Evolutionary conservation across 2,113 vertebrate genomes (phyloP), one percentile per base, ranked within the genome.

Genomic region (Puffinus mauretanicus): DNA sequence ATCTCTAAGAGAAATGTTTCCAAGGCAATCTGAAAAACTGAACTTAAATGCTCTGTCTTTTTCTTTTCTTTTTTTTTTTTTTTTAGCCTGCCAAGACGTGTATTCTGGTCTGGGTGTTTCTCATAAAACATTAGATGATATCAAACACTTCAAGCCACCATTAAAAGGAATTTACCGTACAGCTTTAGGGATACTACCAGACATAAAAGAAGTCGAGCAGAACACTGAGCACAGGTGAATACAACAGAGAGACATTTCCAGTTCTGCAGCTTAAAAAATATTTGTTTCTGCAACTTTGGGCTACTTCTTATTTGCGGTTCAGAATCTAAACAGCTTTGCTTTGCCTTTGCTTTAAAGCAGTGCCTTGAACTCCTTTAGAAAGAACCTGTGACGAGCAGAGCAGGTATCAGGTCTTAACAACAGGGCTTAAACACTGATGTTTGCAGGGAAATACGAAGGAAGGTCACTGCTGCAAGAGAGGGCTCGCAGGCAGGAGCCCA

Each of bases 141-240:
- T 93, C 82, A 95, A 94, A 90, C 84, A 94, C 86, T 96, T 90
- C 58, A 91, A 95, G 62, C 40, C 66, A 82, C 75, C 67, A 82
- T 90, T 97, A 94, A 88, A 96, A 89, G 49, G 77, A 82, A 72
- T 90, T 92, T 90, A 61, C 65, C 82, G 78, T 87, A 91, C 78
- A 85, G 93, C 66, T 96, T 94, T 95, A 96, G 77, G 66, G 83
- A 80, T 82, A 70, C 66, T 79, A 65, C 52, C 40, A 79, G 65
- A 69, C 79, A 94, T 92, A 57, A 96, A 95, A 86, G 72, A 77
- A 82, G 7, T 4, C 65, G 49, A 85, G 61, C 21, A 73, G 77
- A 94, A 86, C 73, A 51, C 83, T 93, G 80, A 89, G 49, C 57
- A 75, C 34, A 87, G 90, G 67, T 90, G 72, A 96, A 72, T 69